These are phyloP conservation scores for Myripristis jacobus DNA, from an alignment of 2,797 vertebrate species.

Conservation along the genomic window DNA sequence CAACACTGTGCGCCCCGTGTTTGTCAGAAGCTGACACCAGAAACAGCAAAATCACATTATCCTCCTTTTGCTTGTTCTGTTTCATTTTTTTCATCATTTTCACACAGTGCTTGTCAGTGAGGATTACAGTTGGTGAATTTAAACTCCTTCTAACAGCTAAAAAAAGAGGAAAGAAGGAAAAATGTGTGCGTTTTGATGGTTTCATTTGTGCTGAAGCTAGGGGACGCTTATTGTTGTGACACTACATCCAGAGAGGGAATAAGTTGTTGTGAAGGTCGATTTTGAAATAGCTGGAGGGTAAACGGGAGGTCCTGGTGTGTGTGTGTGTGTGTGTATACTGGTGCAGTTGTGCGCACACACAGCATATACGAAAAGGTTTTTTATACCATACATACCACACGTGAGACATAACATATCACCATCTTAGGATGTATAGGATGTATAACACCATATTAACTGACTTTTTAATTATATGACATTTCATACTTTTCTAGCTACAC, in stretches of 20 bases:
- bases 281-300: conserved; percentile 21
- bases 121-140: conserved; percentile 39
- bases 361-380: conserved; percentile 8
- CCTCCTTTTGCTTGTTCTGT: conserved; percentile 40
- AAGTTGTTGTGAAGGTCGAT: conserved; percentile 33
- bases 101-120: conserved; percentile 33
- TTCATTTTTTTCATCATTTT: conserved; percentile 39
- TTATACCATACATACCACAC: conserved; percentile 27
- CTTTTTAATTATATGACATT: too few relatives aligned
- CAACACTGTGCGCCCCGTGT: conserved; percentile 46
- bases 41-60: conserved; percentile 75
- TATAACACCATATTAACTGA: too few relatives aligned
- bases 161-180: not conserved
- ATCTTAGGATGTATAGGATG: too few relatives aligned
- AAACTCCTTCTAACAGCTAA: conserved; percentile 21
- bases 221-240: conserved; percentile 34
- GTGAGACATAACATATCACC: too few relatives aligned
- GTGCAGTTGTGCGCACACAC: not conserved
- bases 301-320: conserved; percentile 3
- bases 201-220: conserved; percentile 26
- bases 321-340: not conserved
- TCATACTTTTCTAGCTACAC: too few relatives aligned
- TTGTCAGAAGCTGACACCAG: conserved; percentile 56
- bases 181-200: conserved; percentile 37
- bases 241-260: conserved; percentile 11